Evolutionary conservation across 1,140 invertebrate genomes (phyloP).

Genomic region (Copidosoma floridanum): DNA sequence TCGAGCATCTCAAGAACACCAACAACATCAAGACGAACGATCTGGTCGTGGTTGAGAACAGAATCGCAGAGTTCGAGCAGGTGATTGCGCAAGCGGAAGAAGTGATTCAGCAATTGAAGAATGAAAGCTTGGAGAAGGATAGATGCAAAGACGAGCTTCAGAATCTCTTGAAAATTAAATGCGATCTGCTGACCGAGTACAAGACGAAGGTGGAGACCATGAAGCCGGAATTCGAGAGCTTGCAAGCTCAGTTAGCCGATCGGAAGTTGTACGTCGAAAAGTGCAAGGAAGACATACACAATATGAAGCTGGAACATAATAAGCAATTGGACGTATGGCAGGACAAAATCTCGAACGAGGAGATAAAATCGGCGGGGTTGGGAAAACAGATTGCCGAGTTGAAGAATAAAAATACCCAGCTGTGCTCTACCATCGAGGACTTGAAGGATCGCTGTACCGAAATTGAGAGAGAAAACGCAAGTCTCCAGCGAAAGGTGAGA

Average conservation of each 20-base stretch:
- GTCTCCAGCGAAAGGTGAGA: slow-evolving; percentile 35
- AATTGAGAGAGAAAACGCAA: slow-evolving; percentile 34
- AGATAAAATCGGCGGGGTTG: slow-evolving; percentile 33
- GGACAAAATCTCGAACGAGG: slow-evolving; percentile 33
- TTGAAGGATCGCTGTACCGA: slow-evolving; percentile 31
- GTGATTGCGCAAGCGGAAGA: slow-evolving; percentile 35
- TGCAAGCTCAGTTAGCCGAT: slow-evolving; percentile 39
- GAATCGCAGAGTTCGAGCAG: slow-evolving; percentile 26
- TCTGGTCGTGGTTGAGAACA: slow-evolving; percentile 23
- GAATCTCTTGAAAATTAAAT: slow-evolving; percentile 40
- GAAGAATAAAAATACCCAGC: slow-evolving; percentile 34
- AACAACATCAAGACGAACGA: slow-evolving; percentile 39
- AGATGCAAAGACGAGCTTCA: slow-evolving; percentile 38
- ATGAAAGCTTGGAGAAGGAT: slow-evolving; percentile 33
- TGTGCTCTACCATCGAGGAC: slow-evolving; percentile 26
- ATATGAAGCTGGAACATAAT: slow-evolving; percentile 31
- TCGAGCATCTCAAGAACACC: slow-evolving; percentile 35
- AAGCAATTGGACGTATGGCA: slow-evolving; percentile 29
- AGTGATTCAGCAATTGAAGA: slow-evolving; percentile 30
- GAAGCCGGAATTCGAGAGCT: slow-evolving; percentile 39
- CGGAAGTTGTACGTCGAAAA: slow-evolving; percentile 34
- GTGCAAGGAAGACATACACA: slow-evolving; percentile 40
- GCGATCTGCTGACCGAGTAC: slow-evolving; percentile 46
- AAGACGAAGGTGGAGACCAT: slow-evolving; percentile 43
- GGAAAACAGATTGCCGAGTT: slow-evolving; percentile 39